A percentile compares a stretch with the other conserved stretches of the same genome.
These are phyloP conservation scores for Lordiphosa andalusiaca DNA, from an alignment of 2,888 invertebrate genomes.

Conservation along the genomic window DNA sequence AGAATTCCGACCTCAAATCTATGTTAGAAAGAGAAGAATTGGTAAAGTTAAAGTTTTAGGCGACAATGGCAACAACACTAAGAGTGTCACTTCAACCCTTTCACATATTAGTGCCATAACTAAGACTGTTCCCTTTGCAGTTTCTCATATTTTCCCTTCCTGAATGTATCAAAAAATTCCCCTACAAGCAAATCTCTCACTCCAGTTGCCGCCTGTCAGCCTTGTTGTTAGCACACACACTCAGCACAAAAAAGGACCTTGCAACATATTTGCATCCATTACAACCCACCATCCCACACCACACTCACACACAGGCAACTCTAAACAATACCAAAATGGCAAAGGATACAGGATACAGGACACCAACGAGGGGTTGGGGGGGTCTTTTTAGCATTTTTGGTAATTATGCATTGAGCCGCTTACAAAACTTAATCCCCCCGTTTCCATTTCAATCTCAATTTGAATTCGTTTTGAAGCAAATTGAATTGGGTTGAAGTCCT, in stretches of 20 bases:
- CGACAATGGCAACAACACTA: too few species aligned
- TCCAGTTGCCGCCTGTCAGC: not conserved
- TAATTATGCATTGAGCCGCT: conserved; percentile 67
- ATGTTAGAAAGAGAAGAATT: too few species aligned
- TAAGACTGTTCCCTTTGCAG: too few species aligned
- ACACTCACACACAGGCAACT: not conserved
- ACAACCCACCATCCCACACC: not conserved
- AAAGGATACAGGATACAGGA: not conserved
- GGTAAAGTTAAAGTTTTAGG: too few species aligned
- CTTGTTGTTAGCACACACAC: conserved; percentile 3
- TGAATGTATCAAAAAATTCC: too few species aligned
- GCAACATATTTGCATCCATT: conserved; percentile 22
- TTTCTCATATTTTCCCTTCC: too few species aligned
- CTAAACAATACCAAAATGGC: conserved; percentile 9
- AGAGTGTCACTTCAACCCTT: too few species aligned
- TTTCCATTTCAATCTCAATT: conserved; percentile 26
- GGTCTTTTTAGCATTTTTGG: conserved; percentile 43
- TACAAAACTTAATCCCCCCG: conserved; percentile 55
- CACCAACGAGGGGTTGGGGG: conserved; percentile 17
- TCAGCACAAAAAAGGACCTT: conserved; percentile 6
- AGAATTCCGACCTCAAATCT: too few species aligned
- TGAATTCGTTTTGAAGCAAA: conserved; percentile 1
- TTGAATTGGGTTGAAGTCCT: conserved; percentile 7
- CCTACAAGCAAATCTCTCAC: too few species aligned
- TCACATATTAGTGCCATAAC: too few species aligned